Evolutionary conservation across 2,888 invertebrate species (phyloP), one percentile per base, ranked within the genome.

Genomic region (Epistrophe grossulariae): DNA sequence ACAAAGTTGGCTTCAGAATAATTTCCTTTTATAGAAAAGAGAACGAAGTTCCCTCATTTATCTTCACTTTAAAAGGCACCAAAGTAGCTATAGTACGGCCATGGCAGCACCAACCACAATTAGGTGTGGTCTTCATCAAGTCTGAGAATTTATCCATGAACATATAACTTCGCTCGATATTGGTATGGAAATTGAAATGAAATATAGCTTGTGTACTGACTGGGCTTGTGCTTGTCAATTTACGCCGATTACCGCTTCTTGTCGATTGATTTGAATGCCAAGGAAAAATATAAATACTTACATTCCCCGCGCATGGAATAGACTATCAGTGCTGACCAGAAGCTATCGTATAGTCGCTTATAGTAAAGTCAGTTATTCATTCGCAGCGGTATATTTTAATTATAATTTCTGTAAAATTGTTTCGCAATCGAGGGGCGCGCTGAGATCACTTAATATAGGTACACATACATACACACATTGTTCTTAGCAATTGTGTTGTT

Each of bases 301-400:
- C 70, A 15, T 59, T 83, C 52, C 52, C 48, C 70, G 59, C 15
- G 19, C 50, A 17, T 17, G 35, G 11, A 35, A 35, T 1, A 10
- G 57, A n/a, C 5, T 28, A 9, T 24, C 24, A 55, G 66, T 78
- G 57, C 40, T 83, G 48, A 82, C 73, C 83, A 83, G 83, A 70
- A 85, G 85, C 81, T 43, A 70, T 38, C 19, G 35, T 45, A 24
- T 24, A 70, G 68, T 73, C 84, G 11, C 79, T 82, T 82, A 82
- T 74, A 31, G n/a, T n/a, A n/a, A 2, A 68, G 68, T 78, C 80
- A 15, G 82, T 85, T 82, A 82, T 74, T 70, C 71, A 40, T 59
- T 66, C 31, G 71, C 79, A 83, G 38, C 83, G 87, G 87, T 87
- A 87, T 79, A 87, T 83, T 83, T 87, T 87, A 87, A 87, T 87